Percentiles rank a stretch among this genome's conserved stretches.
Evolutionary conservation across 2,113 vertebrate genomes (phyloP).

Genomic region (Jaculus jaculus): DNA sequence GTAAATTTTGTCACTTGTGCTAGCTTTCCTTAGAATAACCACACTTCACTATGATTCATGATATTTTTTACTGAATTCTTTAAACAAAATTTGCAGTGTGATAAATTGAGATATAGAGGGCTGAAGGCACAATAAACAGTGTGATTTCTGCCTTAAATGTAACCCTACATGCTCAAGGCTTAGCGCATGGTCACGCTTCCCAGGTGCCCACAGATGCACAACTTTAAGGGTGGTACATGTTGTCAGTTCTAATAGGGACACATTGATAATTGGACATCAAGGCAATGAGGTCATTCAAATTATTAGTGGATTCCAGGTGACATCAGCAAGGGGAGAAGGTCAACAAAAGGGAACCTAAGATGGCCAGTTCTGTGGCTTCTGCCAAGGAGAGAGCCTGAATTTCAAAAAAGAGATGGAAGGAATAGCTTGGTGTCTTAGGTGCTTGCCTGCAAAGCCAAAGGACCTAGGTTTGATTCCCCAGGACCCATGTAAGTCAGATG

Average conservation of each 20-base stretch:
- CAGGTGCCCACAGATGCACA: slow-evolving; percentile 62
- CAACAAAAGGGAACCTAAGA: background rate
- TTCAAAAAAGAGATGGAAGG: slow-evolving; percentile 2
- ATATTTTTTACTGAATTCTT: slow-evolving; percentile 75
- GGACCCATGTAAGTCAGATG: no score
- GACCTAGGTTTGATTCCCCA: no score
- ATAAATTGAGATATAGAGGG: slow-evolving; percentile 65
- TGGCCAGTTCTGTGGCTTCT: background rate
- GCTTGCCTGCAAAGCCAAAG: no score
- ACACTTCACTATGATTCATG: slow-evolving; percentile 67
- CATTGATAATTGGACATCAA: slow-evolving; percentile 71
- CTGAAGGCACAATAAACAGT: slow-evolving; percentile 17
- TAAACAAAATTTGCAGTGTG: slow-evolving; percentile 72
- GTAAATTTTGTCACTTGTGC: background rate
- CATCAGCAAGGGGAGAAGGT: background rate
- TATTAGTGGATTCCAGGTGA: slow-evolving; percentile 44
- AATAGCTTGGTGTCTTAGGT: no score
- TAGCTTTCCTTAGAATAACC: slow-evolving; percentile 74
- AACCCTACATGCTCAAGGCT: slow-evolving; percentile 49
- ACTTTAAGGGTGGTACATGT: slow-evolving; percentile 46
- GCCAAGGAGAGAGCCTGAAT: background rate
- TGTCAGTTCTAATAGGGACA: slow-evolving; percentile 53
- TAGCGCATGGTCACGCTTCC: slow-evolving; percentile 41
- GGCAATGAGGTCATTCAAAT: slow-evolving; percentile 67
- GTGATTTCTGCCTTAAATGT: slow-evolving; percentile 26